Evolutionary conservation across 2,113 vertebrate genomes (phyloP), one percentile per base, ranked within the genome.

Genomic region (Protobothrops mucrosquamatus): DNA sequence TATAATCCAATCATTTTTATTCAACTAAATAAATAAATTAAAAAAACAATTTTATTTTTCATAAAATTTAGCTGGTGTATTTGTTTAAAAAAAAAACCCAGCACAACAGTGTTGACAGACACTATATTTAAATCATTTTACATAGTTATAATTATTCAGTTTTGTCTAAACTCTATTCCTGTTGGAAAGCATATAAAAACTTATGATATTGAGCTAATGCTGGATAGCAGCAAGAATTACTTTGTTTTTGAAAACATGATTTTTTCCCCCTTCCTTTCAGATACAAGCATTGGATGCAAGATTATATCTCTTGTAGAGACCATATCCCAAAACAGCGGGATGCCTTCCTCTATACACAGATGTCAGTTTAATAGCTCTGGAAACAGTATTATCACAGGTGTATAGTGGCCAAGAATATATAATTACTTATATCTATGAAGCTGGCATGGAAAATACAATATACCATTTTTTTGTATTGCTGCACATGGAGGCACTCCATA

Each of bases 331-430:
- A 94, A 54, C 89, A 93, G 89, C 51, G 95, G 86, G 57, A 26
- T 74, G 93, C 91, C 48, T 87, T 29, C 3, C 87, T 91, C n/a
- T 89, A 93, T 87, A 92, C 91, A 93, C 94, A 97, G 92, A 92
- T 94, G 94, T 0, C 0, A 92, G 20, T 93, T 95, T 96, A 94
- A 96, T 89, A 93, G 95, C 92, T 91, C 93, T 97, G 94, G 92
- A 96, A 94, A 85, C 15, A 12, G 43, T 81, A 39, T 85, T 91
- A 59, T 86, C 90, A 91, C 94, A 96, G 94, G 95, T 94, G 95
- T 55, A 54, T 24, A 88, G 34, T 20, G 0, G 92, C 91, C 91
- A 96, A 93, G 88, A 93, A 87, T 0, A 1, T 52, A 89, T 94
- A 92, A 92, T 74, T 95, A 48, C 94, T 95, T 92, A 64, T 93